Evolutionary conservation across 2,113 vertebrate genomes (phyloP).

Genomic region (Hypanus sabinus): DNA sequence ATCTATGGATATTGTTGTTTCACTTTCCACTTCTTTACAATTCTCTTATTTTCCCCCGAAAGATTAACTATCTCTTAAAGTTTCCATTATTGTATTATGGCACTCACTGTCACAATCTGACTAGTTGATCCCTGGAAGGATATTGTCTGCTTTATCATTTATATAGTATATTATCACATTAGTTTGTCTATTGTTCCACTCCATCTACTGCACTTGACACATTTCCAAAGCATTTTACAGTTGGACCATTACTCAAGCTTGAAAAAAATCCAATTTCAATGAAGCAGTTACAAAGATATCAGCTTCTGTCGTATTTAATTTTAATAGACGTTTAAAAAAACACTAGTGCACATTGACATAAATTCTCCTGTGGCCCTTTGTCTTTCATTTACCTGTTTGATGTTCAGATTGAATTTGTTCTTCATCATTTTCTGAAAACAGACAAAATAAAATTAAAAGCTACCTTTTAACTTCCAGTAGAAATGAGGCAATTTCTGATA

Average conservation of each 20-base stretch:
- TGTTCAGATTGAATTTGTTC: not conserved
- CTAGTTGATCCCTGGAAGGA: not conserved
- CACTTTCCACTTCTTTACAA: not conserved
- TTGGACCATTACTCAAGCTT: conserved; percentile 23
- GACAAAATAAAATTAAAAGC: not conserved
- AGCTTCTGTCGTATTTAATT: not conserved
- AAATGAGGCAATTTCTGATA: not conserved
- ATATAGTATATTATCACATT: not conserved
- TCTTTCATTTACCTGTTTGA: not conserved
- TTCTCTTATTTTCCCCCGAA: too few relatives aligned
- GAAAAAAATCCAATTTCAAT: conserved; percentile 14
- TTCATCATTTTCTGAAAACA: not conserved
- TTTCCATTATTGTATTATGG: not conserved
- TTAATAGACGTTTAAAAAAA: not conserved
- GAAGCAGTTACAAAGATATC: conserved; percentile 2
- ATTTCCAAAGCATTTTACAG: not conserved
- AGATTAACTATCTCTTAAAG: not conserved
- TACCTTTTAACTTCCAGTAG: not conserved
- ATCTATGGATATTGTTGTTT: not conserved
- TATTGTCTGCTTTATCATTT: conserved; percentile 16
- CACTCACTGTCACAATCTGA: not conserved
- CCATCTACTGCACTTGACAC: conserved; percentile 21
- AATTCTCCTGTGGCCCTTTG: not conserved
- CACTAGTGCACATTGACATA: not conserved
- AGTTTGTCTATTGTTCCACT: not conserved